phyloP scores from a whole-genome alignment of 2,113 vertebrate genomes.

The Rana temporaria region DNA sequence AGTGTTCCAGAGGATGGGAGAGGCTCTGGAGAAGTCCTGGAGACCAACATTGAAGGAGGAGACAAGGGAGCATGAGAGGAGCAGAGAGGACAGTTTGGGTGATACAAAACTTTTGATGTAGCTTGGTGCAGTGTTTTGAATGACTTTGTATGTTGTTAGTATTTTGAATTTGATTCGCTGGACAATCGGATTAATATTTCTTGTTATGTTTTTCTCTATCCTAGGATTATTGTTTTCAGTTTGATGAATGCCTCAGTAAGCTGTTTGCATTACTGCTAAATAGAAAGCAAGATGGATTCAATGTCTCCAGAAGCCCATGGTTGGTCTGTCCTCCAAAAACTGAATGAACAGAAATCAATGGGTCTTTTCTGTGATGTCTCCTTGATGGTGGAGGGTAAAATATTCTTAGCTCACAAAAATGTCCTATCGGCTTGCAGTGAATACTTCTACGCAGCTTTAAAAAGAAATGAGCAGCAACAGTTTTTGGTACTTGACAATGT shows the following conservation, averaged over 20 bases:
- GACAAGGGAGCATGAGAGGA: no score
- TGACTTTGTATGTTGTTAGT: no score
- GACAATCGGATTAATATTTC: no score
- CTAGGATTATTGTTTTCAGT: neutral
- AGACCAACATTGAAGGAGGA: no score
- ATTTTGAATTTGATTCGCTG: no score
- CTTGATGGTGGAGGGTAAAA: constrained; percentile 56
- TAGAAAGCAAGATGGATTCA: constrained; percentile 25
- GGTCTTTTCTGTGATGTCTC: constrained; percentile 59
- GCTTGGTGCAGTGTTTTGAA: no score
- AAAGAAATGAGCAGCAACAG: constrained; percentile 51
- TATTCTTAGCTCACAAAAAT: constrained; percentile 58
- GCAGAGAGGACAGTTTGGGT: no score
- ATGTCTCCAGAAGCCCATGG: constrained; percentile 48
- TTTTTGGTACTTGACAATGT: constrained; percentile 53
- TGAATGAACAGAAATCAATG: constrained; percentile 55
- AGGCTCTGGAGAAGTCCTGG: no score
- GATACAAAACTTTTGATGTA: no score
- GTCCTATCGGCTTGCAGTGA: constrained; percentile 57
- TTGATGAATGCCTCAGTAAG: no score
- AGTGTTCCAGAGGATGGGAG: no score
- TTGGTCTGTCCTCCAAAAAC: constrained; percentile 55
- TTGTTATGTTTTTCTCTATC: neutral
- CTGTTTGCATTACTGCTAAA: neutral
- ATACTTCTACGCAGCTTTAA: constrained; percentile 53